Evolutionary conservation across 2,888 invertebrate species (phyloP).

Genomic region (Sminthurinus aureus): DNA sequence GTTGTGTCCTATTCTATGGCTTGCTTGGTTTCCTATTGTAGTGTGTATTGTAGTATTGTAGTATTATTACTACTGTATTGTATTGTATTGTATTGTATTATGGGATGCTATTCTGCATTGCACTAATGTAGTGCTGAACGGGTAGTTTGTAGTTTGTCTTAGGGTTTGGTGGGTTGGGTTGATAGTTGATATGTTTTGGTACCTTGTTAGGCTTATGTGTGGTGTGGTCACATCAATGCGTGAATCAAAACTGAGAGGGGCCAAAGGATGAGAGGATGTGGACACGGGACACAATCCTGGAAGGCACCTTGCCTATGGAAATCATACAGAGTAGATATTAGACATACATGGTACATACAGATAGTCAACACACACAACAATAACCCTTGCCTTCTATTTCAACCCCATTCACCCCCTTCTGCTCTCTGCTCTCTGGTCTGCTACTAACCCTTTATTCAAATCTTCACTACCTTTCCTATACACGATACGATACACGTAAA

Average conservation of each 20-base stretch:
- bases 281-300: slow-evolving; percentile 44
- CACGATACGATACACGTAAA: neutral
- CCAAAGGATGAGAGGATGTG: slow-evolving; percentile 40
- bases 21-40: no score
- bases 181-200: slow-evolving; percentile 22
- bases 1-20: neutral
- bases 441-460: slow-evolving; percentile 6
- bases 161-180: slow-evolving; percentile 27
- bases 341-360: no score
- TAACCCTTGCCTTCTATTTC: slow-evolving; percentile 43
- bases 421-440: neutral
- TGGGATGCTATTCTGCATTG: neutral
- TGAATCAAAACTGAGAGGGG: slow-evolving; percentile 46
- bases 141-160: neutral
- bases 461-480: slow-evolving; percentile 15
- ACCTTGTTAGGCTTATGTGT: slow-evolving; percentile 36
- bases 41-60: neutral
- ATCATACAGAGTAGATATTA: slow-evolving; percentile 26
- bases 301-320: slow-evolving; percentile 43
- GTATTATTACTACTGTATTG: neutral
- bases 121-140: neutral
- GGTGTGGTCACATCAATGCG: slow-evolving; percentile 45
- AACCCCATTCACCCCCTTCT: slow-evolving; percentile 41
- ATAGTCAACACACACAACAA: neutral
- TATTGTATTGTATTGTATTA: neutral